phyloP scores from a whole-genome alignment of 2,113 vertebrate genomes.

The Polyodon spathula region DNA sequence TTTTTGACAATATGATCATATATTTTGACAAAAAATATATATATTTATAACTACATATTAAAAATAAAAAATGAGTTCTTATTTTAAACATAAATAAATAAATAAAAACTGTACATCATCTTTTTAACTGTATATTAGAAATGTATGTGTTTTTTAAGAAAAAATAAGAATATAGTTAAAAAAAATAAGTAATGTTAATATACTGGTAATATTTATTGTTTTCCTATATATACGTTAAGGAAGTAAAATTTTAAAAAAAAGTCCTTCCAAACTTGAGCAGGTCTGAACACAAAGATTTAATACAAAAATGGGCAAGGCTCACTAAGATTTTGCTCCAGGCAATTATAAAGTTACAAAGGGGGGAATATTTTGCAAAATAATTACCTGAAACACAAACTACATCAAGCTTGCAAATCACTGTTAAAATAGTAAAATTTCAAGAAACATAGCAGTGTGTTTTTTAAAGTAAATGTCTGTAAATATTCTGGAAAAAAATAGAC shows the following conservation, averaged over 20 bases:
- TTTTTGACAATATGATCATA: constrained; percentile 97
- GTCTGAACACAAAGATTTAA: constrained; percentile 24
- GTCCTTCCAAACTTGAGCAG: constrained; percentile 32
- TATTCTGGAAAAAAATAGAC: too few species aligned
- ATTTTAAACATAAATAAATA: constrained; percentile 85
- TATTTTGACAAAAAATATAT: constrained; percentile 96
- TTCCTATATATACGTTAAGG: constrained; percentile 42
- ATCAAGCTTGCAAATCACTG: too few species aligned
- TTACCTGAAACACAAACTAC: not conserved
- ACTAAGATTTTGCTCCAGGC: too few species aligned
- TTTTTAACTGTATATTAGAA: constrained; percentile 72
- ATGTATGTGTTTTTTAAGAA: constrained; percentile 59
- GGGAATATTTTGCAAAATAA: constrained; percentile 14
- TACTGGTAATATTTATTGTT: constrained; percentile 70
- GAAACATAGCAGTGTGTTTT: too few species aligned
- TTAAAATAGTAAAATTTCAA: too few species aligned
- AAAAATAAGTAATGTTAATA: constrained; percentile 50
- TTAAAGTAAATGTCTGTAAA: too few species aligned
- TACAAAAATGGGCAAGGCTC: too few species aligned
- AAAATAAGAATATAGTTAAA: constrained; percentile 57
- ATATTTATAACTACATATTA: constrained; percentile 99
- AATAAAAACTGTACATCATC: constrained; percentile 64
- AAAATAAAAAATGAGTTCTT: constrained; percentile 93
- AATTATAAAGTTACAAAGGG: constrained; percentile 29
- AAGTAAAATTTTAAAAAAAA: constrained; percentile 33